A percentile compares a stretch with the other conserved stretches of the same genome.
phyloP scores from a whole-genome alignment of 2,797 vertebrate genomes.

The Hyperoplus lanceolatus region DNA sequence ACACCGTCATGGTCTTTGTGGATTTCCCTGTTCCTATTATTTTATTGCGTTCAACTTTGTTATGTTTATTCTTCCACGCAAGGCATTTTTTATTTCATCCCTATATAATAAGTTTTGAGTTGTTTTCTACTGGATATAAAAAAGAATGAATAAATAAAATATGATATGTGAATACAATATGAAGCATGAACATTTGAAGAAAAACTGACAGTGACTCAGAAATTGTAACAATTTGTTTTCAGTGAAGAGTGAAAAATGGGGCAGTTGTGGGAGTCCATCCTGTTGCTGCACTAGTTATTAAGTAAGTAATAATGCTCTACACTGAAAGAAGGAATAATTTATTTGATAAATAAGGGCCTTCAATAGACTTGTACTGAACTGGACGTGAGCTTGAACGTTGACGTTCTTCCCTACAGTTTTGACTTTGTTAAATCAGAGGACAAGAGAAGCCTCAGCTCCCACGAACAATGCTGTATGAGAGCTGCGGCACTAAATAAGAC shows the following conservation, averaged over 20 bases:
- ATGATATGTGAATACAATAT: no score
- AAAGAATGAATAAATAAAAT: neutral
- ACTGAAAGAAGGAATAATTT: no score
- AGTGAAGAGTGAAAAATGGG: neutral
- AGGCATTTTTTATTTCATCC: neutral
- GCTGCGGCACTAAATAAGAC: conserved; percentile 70
- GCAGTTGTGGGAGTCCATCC: neutral
- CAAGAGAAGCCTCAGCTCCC: conserved; percentile 20
- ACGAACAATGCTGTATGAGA: conserved; percentile 62
- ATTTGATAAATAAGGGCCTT: neutral
- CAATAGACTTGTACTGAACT: neutral
- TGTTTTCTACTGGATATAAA: neutral
- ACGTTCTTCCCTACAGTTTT: conserved; percentile 22
- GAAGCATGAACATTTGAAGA: neutral
- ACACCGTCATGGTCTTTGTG: neutral
- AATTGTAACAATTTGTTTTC: neutral
- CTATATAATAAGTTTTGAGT: neutral
- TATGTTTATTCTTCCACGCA: neutral
- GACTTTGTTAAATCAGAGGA: conserved; percentile 49
- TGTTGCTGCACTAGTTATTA: no score
- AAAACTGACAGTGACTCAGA: neutral
- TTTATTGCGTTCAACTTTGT: conserved; percentile 10
- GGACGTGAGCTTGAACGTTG: conserved; percentile 13
- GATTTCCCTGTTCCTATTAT: neutral
- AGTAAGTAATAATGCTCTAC: no score